phyloP scores from a whole-genome alignment of 2,113 vertebrate species.

The Prunella fulvescens region DNA sequence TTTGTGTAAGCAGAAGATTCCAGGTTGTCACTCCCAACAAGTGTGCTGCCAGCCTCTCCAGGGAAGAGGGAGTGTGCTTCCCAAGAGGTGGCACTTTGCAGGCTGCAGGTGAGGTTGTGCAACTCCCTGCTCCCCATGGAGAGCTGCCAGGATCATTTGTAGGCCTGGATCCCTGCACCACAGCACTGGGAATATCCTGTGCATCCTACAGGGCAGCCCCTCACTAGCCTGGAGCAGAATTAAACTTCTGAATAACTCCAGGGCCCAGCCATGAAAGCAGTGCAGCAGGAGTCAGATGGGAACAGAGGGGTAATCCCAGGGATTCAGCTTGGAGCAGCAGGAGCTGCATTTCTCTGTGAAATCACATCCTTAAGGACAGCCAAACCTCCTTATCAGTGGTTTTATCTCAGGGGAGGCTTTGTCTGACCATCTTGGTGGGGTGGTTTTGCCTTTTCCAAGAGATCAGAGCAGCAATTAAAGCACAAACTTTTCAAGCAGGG shows the following conservation, averaged over 20 bases:
- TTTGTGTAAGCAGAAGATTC: not conserved
- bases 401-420: not conserved
- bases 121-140: not conserved
- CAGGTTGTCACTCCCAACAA: not conserved
- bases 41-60: not conserved
- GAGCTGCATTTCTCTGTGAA: not conserved
- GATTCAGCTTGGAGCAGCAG: not conserved
- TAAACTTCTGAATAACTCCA: not conserved
- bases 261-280: not conserved
- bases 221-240: not conserved
- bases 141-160: not conserved
- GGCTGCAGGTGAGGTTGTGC: not conserved
- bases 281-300: not conserved
- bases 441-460: not conserved
- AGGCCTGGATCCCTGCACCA: not conserved
- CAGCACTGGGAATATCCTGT: not conserved
- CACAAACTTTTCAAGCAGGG: slow-evolving; percentile 14
- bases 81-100: not conserved
- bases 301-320: not conserved
- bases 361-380: not conserved
- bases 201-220: not conserved
- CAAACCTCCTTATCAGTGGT: not conserved
- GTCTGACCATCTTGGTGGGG: not conserved
- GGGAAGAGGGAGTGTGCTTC: not conserved
- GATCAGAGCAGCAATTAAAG: slow-evolving; percentile 53